These are phyloP conservation scores for Charina bottae DNA, from an alignment of 2,113 vertebrate genomes.

Conservation along the genomic window DNA sequence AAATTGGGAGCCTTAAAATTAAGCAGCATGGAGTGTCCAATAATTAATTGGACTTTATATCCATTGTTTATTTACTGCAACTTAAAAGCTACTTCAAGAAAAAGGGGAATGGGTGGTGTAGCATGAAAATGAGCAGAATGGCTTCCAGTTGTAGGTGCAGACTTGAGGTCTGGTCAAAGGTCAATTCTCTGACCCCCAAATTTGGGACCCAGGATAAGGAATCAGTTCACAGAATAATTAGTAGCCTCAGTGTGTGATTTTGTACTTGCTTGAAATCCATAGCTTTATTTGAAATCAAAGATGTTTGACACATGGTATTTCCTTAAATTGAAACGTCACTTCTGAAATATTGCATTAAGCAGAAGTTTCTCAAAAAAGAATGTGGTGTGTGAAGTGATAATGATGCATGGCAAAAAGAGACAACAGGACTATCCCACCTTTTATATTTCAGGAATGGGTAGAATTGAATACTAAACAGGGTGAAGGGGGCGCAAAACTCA, in stretches of 20 bases:
- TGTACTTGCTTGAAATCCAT: no score
- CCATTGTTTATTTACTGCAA: constrained; percentile 76
- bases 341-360: no score
- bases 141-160: constrained; percentile 62
- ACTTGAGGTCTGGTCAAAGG: constrained; percentile 61
- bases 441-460: no score
- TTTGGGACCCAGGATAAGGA: neutral
- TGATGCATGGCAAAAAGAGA: no score
- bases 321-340: no score
- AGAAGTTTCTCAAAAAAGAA: no score
- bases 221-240: accelerated
- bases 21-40: constrained; percentile 78
- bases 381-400: no score
- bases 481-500: no score
- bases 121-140: constrained; percentile 71
- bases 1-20: constrained; percentile 78
- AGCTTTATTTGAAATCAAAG: no score
- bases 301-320: no score
- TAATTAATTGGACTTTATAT: constrained; percentile 77
- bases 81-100: constrained; percentile 69
- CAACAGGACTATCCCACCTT: no score
- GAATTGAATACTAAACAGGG: no score
- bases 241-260: neutral
- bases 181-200: constrained; percentile 28
- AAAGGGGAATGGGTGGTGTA: constrained; percentile 58